Evolutionary conservation across 2,888 invertebrate genomes (phyloP), one percentile per base, ranked within the genome.

Genomic region (Lapara coniferarum): DNA sequence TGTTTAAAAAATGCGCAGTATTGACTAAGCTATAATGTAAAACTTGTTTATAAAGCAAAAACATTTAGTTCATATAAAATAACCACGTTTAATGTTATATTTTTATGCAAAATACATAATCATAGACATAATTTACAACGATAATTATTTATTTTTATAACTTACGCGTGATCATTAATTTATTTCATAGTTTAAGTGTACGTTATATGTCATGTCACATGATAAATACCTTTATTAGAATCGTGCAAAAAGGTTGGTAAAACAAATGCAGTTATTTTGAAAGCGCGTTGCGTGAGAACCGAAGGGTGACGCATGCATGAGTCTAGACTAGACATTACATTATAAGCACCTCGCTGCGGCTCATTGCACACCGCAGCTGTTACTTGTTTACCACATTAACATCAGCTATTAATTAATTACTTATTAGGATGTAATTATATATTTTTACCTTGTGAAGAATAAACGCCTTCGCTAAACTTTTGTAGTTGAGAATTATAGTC

Each of bases 221-320:
- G 63, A 63, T 63, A 63, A 63, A 63, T 63, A 63, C 46, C 49
- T 63, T 63, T 63, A 63, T 46, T 63, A 49, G 63, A 63, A 63
- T 49, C 49, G 49, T 13, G 63, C 57, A 46, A 49, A n/a, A 51
- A 49, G 19, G 49, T 58, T 59, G 19, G 52, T 14, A 58, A 68
- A 58, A 59, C 37, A 58, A 52, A 58, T 59, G 52, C 58, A 59
- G 58, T 63, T 85, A 81, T 85, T 85, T 85, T 84, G 81, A 88
- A 89, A 88, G 86, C 82, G 77, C 76, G 82, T 91, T 89, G 91
- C 91, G 91, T 90, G 92, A 86, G 91, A 89, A 87, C 84, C 76
- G 78, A 73, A 78, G 89, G 88, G 90, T 88, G 90, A 89, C 90
- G 90, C 89, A 89, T 84, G 78, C 80, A 79, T 80, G 81, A 80